Evolutionary conservation across 2,888 invertebrate species (phyloP).

Genomic region (Geotrupes spiniger): DNA sequence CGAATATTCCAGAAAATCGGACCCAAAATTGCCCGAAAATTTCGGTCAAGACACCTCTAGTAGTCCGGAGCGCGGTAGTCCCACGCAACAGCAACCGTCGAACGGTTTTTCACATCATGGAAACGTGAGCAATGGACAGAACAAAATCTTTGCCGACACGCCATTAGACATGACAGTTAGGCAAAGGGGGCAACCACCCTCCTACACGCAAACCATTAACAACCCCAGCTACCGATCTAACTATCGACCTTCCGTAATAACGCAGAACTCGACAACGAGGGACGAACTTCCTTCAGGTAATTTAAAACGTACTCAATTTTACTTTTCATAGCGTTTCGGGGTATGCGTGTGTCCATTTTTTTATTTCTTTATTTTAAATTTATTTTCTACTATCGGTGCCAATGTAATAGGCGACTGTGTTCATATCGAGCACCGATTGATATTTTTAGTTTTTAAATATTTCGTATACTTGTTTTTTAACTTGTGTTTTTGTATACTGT

Average conservation of each 20-base stretch:
- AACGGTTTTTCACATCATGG: conserved; percentile 8
- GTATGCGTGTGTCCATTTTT: no score
- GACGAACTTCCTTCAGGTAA: conserved; percentile 48
- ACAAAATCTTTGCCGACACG: conserved; percentile 47
- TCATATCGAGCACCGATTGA: no score
- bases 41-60: conserved; percentile 35
- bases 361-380: no score
- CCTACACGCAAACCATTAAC: conserved; percentile 55
- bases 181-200: conserved; percentile 60
- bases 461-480: no score
- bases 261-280: conserved; percentile 47
- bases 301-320: no score
- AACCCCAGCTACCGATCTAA: conserved; percentile 46
- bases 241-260: conserved; percentile 64
- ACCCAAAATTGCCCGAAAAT: conserved; percentile 46
- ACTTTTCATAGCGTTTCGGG: no score
- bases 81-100: conserved; percentile 14
- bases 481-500: no score
- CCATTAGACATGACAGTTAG: conserved; percentile 64
- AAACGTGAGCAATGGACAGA: conserved; percentile 14
- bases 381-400: no score
- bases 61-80: conserved; percentile 28
- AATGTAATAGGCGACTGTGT: no score
- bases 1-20: conserved; percentile 48
- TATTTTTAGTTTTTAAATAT: no score